phyloP scores from a whole-genome alignment of 2,113 vertebrate genomes.

The Brachirus orientalis region DNA sequence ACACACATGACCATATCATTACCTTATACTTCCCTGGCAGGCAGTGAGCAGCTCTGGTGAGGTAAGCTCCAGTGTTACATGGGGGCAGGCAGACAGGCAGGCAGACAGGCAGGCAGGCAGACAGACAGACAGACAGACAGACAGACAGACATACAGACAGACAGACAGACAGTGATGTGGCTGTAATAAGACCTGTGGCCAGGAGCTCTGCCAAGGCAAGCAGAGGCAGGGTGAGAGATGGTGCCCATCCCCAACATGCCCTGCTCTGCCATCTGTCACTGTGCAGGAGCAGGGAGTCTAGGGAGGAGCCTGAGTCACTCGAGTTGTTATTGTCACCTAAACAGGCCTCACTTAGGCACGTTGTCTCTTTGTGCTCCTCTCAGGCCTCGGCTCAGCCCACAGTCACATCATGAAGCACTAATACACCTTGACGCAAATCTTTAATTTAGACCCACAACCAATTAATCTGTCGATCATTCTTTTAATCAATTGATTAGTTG shows the following conservation, averaged over 20 bases:
- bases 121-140: constrained; percentile 62
- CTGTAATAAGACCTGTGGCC: constrained; percentile 78
- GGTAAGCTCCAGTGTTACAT: constrained; percentile 71
- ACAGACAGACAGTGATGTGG: constrained; percentile 65
- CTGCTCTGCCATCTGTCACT: constrained; percentile 80
- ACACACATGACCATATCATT: constrained; percentile 66
- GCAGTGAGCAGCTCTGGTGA: constrained; percentile 56
- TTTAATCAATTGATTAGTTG: no score
- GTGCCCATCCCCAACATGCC: constrained; percentile 75
- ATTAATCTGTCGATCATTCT: no score
- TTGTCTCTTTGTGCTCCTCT: constrained; percentile 62
- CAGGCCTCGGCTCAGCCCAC: constrained; percentile 36
- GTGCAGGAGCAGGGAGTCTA: constrained; percentile 60
- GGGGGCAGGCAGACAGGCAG: constrained; percentile 60
- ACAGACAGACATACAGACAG: no score
- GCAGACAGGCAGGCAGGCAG: constrained; percentile 63
- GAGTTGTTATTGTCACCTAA: constrained; percentile 68
- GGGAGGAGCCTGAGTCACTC: constrained; percentile 70
- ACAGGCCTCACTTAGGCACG: constrained; percentile 58
- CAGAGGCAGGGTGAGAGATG: constrained; percentile 68
- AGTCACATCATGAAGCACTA: constrained; percentile 1
- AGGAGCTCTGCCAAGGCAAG: constrained; percentile 67
- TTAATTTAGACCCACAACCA: no score
- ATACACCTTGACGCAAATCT: background rate
- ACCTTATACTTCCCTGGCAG: constrained; percentile 67